These are phyloP conservation scores for Dipodomys ordii DNA, from an alignment of 2,113 vertebrate genomes.

Conservation along the genomic window DNA sequence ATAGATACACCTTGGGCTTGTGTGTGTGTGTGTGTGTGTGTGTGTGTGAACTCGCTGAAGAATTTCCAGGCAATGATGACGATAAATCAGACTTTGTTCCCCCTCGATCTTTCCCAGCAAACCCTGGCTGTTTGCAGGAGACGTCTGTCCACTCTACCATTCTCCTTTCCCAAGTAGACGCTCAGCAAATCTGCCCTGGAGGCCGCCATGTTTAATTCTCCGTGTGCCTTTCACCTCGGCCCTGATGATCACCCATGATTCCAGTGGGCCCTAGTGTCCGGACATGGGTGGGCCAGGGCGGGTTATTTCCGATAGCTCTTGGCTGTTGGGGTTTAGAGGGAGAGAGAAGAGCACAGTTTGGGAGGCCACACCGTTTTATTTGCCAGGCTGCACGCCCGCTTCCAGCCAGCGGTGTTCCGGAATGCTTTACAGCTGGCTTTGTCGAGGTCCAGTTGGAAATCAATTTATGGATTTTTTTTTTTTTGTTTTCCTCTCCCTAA, in stretches of 20 bases:
- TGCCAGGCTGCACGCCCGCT: slow-evolving; percentile 15
- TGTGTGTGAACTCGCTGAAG: neutral
- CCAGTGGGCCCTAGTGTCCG: slow-evolving; percentile 30
- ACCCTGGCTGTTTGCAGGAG: neutral
- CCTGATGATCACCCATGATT: slow-evolving; percentile 42
- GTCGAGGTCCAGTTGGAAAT: slow-evolving; percentile 67
- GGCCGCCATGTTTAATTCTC: slow-evolving; percentile 23
- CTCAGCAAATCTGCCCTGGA: slow-evolving; percentile 32
- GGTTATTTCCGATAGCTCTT: slow-evolving; percentile 17
- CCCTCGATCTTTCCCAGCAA: neutral
- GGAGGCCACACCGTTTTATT: neutral
- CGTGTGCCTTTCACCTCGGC: slow-evolving; percentile 65
- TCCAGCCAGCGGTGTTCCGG: slow-evolving; percentile 20
- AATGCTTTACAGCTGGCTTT: slow-evolving; percentile 51
- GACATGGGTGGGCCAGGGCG: neutral
- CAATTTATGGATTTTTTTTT: slow-evolving; percentile 55
- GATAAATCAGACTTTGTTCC: neutral
- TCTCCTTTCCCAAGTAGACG: neutral
- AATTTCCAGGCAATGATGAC: slow-evolving; percentile 27
- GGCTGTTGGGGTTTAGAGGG: neutral
- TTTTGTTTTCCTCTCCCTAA: slow-evolving; percentile 27
- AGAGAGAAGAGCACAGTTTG: neutral
- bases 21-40: neutral
- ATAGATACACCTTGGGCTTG: too few relatives aligned
- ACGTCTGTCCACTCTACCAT: neutral